These are phyloP conservation scores for Eilema caniola DNA, from an alignment of 2,888 invertebrate species.

Conservation along the genomic window DNA sequence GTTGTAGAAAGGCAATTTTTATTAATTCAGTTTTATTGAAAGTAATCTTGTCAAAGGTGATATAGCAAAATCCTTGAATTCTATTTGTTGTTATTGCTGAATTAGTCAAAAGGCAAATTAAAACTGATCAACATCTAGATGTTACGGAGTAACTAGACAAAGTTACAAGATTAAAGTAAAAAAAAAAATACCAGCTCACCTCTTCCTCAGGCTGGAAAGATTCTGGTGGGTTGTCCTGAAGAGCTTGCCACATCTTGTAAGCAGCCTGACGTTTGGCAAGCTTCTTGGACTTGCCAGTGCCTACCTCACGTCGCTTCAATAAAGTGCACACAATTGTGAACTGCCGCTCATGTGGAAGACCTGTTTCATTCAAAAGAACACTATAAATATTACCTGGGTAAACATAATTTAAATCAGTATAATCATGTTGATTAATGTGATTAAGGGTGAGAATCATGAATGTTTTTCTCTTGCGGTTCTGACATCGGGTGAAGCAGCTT, in stretches of 20 bases:
- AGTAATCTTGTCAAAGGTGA: background rate
- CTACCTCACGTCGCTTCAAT: conserved; percentile 93
- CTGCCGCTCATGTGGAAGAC: conserved; percentile 96
- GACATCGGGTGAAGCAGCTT: background rate
- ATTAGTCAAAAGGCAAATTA: background rate
- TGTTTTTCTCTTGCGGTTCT: background rate
- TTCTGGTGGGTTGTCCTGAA: conserved; percentile 93
- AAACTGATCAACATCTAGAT: background rate
- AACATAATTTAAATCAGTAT: no score
- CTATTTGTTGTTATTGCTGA: background rate
- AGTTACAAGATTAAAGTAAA: background rate
- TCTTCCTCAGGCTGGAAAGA: conserved; percentile 90
- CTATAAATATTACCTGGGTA: background rate
- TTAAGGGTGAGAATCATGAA: background rate
- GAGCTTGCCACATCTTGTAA: conserved; percentile 95
- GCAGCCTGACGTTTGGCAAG: conserved; percentile 98
- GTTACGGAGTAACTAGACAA: background rate
- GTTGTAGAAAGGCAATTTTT: background rate
- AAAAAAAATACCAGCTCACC: conserved; percentile 65
- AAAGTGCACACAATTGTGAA: conserved; percentile 97
- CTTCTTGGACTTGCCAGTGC: conserved; percentile 98
- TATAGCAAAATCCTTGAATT: background rate
- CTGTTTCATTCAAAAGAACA: conserved; percentile 59
- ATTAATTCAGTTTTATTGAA: background rate
- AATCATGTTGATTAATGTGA: no score